These are phyloP conservation scores for silkworm (Bombyx mori) DNA, from an alignment of 1,140 invertebrate species.

Conservation along the genomic window DNA sequence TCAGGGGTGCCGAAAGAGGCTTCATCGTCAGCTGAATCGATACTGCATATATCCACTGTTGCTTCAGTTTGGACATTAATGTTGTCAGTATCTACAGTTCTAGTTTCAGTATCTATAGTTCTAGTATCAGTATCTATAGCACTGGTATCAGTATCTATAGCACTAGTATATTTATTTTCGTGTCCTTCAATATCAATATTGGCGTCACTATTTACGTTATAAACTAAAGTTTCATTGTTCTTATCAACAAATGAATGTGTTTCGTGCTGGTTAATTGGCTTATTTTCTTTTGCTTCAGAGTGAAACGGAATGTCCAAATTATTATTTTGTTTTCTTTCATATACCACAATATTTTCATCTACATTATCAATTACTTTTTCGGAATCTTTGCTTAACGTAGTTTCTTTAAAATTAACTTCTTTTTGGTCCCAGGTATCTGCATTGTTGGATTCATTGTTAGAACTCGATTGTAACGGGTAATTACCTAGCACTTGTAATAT, in stretches of 20 bases:
- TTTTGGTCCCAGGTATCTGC: constrained; percentile 39
- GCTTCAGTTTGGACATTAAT: background rate
- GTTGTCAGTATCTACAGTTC: background rate
- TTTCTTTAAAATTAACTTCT: constrained; percentile 18
- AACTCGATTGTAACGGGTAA: constrained; percentile 24
- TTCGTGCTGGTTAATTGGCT: background rate
- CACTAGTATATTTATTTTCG: background rate
- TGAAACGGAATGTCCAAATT: background rate
- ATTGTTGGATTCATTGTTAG: constrained; percentile 27
- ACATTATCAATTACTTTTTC: constrained; percentile 5
- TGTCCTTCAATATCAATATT: background rate
- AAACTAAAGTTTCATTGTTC: too few relatives aligned
- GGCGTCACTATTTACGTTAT: background rate
- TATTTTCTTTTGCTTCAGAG: background rate
- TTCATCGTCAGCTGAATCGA: constrained; percentile 49
- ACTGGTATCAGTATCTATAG: background rate
- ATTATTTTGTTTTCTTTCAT: background rate
- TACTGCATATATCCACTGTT: background rate
- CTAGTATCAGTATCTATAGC: background rate
- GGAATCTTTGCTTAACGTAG: constrained; percentile 14
- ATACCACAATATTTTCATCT: background rate
- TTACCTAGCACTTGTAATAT: constrained; percentile 57
- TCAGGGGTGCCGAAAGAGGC: constrained; percentile 65
- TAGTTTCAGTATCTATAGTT: background rate
- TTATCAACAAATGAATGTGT: background rate